phyloP scores from a whole-genome alignment of 1,140 invertebrate genomes.

The Olivierus martensii region DNA sequence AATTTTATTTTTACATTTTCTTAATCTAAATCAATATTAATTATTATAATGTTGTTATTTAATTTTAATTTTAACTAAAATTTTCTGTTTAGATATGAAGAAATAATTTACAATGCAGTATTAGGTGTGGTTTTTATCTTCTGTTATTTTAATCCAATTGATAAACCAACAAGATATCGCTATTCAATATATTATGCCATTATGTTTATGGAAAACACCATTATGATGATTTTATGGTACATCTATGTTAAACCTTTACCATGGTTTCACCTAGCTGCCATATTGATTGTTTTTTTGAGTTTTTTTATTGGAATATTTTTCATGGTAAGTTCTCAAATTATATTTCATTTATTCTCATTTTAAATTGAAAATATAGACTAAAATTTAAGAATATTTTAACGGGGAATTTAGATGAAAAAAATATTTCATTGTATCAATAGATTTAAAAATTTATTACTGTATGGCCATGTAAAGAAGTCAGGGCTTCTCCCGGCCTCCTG shows the following conservation, averaged over 20 bases:
- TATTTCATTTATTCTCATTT: no score
- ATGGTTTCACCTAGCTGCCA: constrained; percentile 14
- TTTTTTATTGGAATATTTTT: constrained; percentile 19
- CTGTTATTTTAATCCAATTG: constrained; percentile 24
- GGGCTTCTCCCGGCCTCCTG: no score
- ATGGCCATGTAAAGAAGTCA: no score
- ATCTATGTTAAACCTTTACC: not conserved
- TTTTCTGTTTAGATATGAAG: constrained; percentile 10
- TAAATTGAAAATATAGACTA: no score
- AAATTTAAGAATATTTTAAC: no score
- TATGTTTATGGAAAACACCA: constrained; percentile 20
- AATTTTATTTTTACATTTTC: no score
- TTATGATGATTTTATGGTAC: constrained; percentile 20
- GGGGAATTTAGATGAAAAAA: no score
- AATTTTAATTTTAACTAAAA: no score
- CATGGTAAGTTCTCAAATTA: constrained; percentile 19
- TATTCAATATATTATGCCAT: constrained; percentile 19
- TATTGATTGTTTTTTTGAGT: constrained; percentile 14
- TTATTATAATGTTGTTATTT: no score
- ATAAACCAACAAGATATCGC: constrained; percentile 19
- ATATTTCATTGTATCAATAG: no score
- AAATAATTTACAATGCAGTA: constrained; percentile 15
- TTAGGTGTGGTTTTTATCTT: constrained; percentile 21
- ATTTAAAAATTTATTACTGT: no score
- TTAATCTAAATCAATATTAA: no score